Percentiles rank a stretch among this genome's conserved stretches.
Evolutionary conservation across 2,113 vertebrate species (phyloP).

Genomic region (Meleagris gallopavo): DNA sequence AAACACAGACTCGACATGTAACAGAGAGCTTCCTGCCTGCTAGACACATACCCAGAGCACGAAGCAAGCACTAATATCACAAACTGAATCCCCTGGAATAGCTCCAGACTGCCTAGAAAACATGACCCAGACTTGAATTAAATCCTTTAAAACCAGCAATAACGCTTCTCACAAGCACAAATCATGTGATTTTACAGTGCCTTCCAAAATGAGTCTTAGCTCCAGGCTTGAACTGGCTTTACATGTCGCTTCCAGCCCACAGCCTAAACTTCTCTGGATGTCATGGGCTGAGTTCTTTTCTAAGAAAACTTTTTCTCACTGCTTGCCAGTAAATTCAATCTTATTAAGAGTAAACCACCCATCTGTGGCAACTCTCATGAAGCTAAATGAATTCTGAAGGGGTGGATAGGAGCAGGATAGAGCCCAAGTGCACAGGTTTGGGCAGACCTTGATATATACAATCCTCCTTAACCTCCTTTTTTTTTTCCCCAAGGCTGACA

Average conservation of each 20-base stretch:
- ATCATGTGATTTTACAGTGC: slow-evolving; percentile 25
- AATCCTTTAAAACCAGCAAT: slow-evolving; percentile 54
- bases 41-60: slow-evolving; percentile 10
- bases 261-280: neutral
- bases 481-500: neutral
- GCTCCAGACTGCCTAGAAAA: slow-evolving; percentile 61
- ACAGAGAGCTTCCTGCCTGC: slow-evolving; percentile 57
- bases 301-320: neutral
- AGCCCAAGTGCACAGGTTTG: accelerated
- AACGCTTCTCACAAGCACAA: slow-evolving; percentile 31
- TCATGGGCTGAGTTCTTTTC: neutral
- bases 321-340: neutral
- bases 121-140: slow-evolving; percentile 60
- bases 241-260: neutral
- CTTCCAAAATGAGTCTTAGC: slow-evolving; percentile 14
- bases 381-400: neutral
- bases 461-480: neutral
- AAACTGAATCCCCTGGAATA: slow-evolving; percentile 55
- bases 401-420: neutral
- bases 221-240: neutral
- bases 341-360: neutral
- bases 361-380: neutral
- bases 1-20: slow-evolving; percentile 40
- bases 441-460: neutral
- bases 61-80: neutral